Evolutionary conservation across 2,888 invertebrate species (phyloP).

Genomic region (Dastarcus helophoroides): DNA sequence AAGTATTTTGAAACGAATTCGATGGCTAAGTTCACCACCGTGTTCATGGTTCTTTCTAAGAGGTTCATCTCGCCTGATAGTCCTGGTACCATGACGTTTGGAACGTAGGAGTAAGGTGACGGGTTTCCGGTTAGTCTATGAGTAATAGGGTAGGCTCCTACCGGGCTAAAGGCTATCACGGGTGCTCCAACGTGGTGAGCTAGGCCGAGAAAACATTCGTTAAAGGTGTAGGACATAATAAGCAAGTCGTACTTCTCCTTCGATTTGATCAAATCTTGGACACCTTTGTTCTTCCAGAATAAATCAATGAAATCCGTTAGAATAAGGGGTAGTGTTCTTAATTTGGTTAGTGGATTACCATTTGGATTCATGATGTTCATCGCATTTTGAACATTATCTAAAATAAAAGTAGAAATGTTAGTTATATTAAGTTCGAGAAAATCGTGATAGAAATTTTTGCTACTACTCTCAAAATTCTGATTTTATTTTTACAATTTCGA

Average conservation of each 20-base stretch:
- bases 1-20: background rate
- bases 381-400: no score
- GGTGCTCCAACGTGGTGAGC: slow-evolving; percentile 7
- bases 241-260: slow-evolving; percentile 7
- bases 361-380: no score
- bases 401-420: no score
- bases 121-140: background rate
- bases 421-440: no score
- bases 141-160: no score
- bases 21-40: background rate
- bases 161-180: slow-evolving; percentile 5
- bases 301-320: no score
- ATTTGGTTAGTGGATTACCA: no score
- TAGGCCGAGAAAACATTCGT: slow-evolving; percentile 6
- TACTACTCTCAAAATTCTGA: no score
- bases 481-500: no score
- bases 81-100: background rate
- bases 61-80: background rate
- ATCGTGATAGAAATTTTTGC: no score
- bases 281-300: slow-evolving; percentile 6
- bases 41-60: background rate
- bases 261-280: slow-evolving; percentile 3
- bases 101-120: background rate
- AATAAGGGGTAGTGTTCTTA: no score
- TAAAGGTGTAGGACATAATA: slow-evolving; percentile 2